These are phyloP conservation scores for Pheucticus melanocephalus DNA, from an alignment of 2,113 vertebrate species.

Conservation along the genomic window DNA sequence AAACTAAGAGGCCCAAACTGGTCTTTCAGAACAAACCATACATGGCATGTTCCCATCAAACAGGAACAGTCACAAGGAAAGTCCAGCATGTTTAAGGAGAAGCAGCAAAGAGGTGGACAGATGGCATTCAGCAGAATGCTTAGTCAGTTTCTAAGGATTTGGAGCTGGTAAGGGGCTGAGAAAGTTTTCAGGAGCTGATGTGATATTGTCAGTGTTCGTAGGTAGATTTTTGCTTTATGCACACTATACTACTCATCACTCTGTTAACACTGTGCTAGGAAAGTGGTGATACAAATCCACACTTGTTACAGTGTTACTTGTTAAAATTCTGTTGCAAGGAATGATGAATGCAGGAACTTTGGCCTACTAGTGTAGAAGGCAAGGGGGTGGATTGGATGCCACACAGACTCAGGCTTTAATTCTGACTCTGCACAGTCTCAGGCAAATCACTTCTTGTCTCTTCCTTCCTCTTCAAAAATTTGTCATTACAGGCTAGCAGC, in stretches of 20 bases:
- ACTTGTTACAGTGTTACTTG: not conserved
- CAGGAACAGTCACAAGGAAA: not conserved
- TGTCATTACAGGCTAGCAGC: not conserved
- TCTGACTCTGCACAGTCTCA: not conserved
- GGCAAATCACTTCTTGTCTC: not conserved
- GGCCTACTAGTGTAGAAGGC: not conserved
- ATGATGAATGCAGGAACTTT: not conserved
- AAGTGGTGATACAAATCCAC: not conserved
- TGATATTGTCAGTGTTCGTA: not conserved
- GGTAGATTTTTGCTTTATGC: not conserved
- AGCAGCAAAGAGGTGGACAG: not conserved
- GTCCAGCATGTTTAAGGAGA: not conserved
- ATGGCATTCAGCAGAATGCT: not conserved
- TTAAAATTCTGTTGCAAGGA: not conserved
- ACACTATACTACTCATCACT: not conserved
- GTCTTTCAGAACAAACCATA: not conserved
- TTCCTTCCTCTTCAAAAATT: not conserved
- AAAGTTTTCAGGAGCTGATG: not conserved
- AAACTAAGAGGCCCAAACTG: not conserved
- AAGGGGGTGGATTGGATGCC: not conserved
- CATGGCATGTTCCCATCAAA: not conserved
- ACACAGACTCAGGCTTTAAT: not conserved
- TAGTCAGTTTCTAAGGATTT: not conserved
- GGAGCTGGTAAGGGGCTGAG: not conserved
- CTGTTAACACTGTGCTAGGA: not conserved